phyloP scores from a whole-genome alignment of 1,140 invertebrate genomes.

The Hycleus cichorii region DNA sequence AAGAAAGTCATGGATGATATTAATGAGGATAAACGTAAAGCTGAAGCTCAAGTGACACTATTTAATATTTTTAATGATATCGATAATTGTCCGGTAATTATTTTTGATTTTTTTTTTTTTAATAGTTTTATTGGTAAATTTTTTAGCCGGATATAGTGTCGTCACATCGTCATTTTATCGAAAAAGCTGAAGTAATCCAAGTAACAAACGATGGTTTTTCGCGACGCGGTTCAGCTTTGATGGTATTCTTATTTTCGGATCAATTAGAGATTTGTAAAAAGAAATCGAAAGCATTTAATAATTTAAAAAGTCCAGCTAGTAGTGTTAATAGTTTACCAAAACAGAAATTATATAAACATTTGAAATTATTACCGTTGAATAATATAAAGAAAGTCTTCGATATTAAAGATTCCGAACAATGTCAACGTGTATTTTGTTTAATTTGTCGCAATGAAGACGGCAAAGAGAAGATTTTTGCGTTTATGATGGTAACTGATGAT shows the following conservation, averaged over 20 bases:
- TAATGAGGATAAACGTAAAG: slow-evolving; percentile 94
- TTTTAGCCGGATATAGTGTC: slow-evolving; percentile 76
- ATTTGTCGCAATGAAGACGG: slow-evolving; percentile 76
- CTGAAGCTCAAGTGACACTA: slow-evolving; percentile 88
- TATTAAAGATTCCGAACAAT: slow-evolving; percentile 81
- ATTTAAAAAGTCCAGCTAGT: slow-evolving; percentile 54
- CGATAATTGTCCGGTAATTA: slow-evolving; percentile 84
- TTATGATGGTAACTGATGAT: slow-evolving; percentile 68
- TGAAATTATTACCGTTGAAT: slow-evolving; percentile 79
- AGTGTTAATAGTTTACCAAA: slow-evolving; percentile 43
- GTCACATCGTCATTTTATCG: slow-evolving; percentile 82
- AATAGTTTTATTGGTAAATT: slow-evolving; percentile 9
- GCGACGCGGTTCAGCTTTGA: slow-evolving; percentile 77
- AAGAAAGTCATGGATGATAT: slow-evolving; percentile 93
- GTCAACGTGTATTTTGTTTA: slow-evolving; percentile 81
- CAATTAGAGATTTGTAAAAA: slow-evolving; percentile 88
- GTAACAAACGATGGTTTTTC: slow-evolving; percentile 68
- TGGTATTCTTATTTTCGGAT: slow-evolving; percentile 90
- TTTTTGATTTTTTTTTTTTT: not conserved
- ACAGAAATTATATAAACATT: slow-evolving; percentile 65
- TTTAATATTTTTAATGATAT: slow-evolving; percentile 98
- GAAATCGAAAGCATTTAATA: slow-evolving; percentile 66
- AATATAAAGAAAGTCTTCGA: slow-evolving; percentile 87
- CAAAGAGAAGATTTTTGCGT: slow-evolving; percentile 83
- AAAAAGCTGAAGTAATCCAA: slow-evolving; percentile 82